These are phyloP conservation scores for Ophiothrix spiculata DNA, from an alignment of 35 echinoderm and acorn worm species.

Conservation along the genomic window DNA sequence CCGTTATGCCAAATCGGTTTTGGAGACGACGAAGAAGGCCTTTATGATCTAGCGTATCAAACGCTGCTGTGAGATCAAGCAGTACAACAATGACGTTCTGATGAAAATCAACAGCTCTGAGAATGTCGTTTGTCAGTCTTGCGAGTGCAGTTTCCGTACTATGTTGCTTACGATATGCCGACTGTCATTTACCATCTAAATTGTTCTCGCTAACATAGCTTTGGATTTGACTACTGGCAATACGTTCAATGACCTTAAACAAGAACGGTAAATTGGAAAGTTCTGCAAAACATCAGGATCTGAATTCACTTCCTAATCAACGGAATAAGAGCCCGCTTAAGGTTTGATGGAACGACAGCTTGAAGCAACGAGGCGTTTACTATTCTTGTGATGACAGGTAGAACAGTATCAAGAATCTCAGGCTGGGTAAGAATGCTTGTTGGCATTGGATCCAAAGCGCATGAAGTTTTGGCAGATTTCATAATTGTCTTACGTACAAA, in stretches of 20 bases:
- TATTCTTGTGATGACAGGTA: background rate
- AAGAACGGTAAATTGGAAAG: slow-evolving; percentile 41
- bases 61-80: slow-evolving; percentile 24
- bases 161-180: slow-evolving; percentile 33
- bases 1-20: slow-evolving; percentile 20
- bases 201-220: slow-evolving; percentile 12
- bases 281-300: background rate
- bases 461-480: background rate
- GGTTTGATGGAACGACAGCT: background rate
- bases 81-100: slow-evolving; percentile 6
- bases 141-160: slow-evolving; percentile 36
- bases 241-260: slow-evolving; percentile 44
- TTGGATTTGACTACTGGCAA: slow-evolving; percentile 13
- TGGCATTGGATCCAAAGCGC: background rate
- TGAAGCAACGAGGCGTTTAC: background rate
- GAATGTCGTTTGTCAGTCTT: background rate
- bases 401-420: background rate
- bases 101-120: background rate
- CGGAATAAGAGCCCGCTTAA: slow-evolving; percentile 12
- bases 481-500: slow-evolving; percentile 7
- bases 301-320: slow-evolving; percentile 3
- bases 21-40: background rate
- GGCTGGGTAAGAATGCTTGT: background rate
- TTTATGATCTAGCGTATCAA: slow-evolving; percentile 21
- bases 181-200: slow-evolving; percentile 19